Conservation (phyloP, 2,797 vertebrate genomes). For the Sebastes matsubarae region DNA sequence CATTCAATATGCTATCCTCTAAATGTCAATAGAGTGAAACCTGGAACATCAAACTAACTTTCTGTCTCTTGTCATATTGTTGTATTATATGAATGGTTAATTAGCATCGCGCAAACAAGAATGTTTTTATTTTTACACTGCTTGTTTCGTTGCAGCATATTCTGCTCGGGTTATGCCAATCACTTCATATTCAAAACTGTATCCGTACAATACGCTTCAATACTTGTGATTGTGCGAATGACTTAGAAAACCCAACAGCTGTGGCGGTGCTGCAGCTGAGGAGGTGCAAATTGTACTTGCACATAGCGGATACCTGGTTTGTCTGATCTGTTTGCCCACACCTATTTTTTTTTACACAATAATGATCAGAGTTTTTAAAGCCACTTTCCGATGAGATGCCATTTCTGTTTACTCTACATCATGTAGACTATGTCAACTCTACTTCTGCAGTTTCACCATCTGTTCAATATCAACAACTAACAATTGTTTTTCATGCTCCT, state of each 20-base stretch:
- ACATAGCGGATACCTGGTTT: not conserved
- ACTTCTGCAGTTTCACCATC: not conserved
- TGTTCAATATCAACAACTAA: not conserved
- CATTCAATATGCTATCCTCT: slow-evolving; percentile 49
- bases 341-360: not conserved
- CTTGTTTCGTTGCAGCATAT: slow-evolving; percentile 1
- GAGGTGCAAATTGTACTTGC: not conserved
- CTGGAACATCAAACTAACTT: slow-evolving; percentile 38
- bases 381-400: not conserved
- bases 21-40: slow-evolving; percentile 44
- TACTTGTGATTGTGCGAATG: not conserved
- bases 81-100: slow-evolving; percentile 13
- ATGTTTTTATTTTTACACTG: not conserved
- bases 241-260: not conserved
- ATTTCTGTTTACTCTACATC: not conserved
- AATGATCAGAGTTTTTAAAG: not conserved
- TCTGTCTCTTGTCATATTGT: slow-evolving; percentile 30
- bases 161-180: not conserved
- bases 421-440: not conserved
- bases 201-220: not conserved
- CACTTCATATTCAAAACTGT: slow-evolving; percentile 17
- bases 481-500: not conserved
- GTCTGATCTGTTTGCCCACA: not conserved
- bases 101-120: slow-evolving; percentile 17
- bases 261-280: not conserved